These are phyloP conservation scores for Malurus splendens DNA, from an alignment of 2,797 vertebrate genomes.

Conservation along the genomic window DNA sequence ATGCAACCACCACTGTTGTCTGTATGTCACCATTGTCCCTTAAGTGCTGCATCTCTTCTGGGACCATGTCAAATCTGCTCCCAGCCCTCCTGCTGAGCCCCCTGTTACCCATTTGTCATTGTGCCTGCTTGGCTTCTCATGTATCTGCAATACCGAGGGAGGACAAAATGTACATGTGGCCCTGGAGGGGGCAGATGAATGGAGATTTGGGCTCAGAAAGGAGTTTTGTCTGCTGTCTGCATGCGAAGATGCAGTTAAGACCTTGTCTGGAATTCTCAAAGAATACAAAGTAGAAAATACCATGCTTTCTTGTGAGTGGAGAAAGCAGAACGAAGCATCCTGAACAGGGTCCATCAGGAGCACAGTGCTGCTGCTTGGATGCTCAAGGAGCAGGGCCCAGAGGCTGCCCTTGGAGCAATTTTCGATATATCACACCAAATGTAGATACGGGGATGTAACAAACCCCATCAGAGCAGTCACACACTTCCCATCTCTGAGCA, in stretches of 20 bases:
- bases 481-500: not conserved
- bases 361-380: not conserved
- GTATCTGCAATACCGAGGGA: rapidly evolving
- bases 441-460: rapidly evolving
- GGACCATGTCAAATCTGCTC: rapidly evolving
- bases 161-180: rapidly evolving
- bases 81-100: not conserved
- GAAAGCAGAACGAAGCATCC: not conserved
- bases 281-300: not conserved
- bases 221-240: not conserved
- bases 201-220: not conserved
- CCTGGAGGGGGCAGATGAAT: not conserved
- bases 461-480: not conserved
- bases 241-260: rapidly evolving
- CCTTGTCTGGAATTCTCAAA: not conserved
- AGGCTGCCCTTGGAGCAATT: not conserved
- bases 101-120: rapidly evolving
- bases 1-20: rapidly evolving
- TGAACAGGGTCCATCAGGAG: not conserved
- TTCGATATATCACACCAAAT: not conserved
- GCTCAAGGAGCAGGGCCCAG: not conserved
- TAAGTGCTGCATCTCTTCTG: not conserved
- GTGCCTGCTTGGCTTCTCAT: not conserved
- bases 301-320: not conserved
- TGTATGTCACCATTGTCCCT: not conserved